These are phyloP conservation scores for Pachypanchax playfairii DNA, from an alignment of 2,113 vertebrate genomes.

Conservation along the genomic window DNA sequence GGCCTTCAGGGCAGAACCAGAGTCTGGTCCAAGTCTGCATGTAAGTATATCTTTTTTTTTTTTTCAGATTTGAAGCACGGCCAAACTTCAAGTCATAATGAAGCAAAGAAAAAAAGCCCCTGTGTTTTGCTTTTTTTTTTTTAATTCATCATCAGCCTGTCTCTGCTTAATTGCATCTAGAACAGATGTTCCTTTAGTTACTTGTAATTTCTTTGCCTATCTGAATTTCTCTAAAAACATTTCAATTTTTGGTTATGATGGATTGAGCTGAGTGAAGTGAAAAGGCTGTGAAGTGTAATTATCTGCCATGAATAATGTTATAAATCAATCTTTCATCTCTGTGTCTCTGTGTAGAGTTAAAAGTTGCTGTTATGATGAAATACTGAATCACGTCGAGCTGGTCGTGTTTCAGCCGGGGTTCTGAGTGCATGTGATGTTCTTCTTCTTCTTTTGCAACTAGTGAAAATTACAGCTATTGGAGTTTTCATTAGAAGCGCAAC, in stretches of 20 bases:
- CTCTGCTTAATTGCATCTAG: slow-evolving; percentile 43
- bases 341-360: slow-evolving; percentile 13
- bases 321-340: slow-evolving; percentile 5
- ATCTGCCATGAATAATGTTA: slow-evolving; percentile 4
- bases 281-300: not conserved
- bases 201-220: slow-evolving; percentile 1
- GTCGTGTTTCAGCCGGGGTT: slow-evolving; percentile 29
- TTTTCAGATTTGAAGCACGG: slow-evolving; percentile 11
- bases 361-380: slow-evolving; percentile 5
- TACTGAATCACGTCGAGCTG: slow-evolving; percentile 8
- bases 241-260: slow-evolving; percentile 1
- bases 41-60: slow-evolving; percentile 2
- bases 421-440: slow-evolving; percentile 16
- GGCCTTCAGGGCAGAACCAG: slow-evolving; percentile 31
- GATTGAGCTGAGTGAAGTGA: slow-evolving; percentile 9
- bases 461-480: slow-evolving; percentile 36
- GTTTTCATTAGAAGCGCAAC: slow-evolving; percentile 18
- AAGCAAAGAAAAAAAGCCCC: slow-evolving; percentile 32
- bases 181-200: slow-evolving; percentile 21
- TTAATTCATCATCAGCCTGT: slow-evolving; percentile 46
- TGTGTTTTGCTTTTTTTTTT: slow-evolving; percentile 19
- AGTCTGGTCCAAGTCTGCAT: slow-evolving; percentile 33
- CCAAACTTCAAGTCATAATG: slow-evolving; percentile 17
- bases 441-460: slow-evolving; percentile 9
- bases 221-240: not conserved